These are phyloP conservation scores for Atethmia centrago DNA, from an alignment of 2,888 invertebrate species.

Conservation along the genomic window DNA sequence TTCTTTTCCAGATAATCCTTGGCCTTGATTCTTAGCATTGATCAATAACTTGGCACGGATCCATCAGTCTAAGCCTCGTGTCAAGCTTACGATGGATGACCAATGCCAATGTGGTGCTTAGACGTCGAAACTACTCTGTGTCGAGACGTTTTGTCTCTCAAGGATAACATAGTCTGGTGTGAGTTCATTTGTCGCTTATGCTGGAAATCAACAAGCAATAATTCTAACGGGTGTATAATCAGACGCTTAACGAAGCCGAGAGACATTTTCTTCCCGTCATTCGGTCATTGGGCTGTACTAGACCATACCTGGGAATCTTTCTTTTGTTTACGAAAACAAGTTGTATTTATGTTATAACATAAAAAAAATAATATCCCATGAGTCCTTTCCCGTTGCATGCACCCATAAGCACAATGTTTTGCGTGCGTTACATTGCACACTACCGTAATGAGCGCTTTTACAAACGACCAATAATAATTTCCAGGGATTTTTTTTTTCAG, in stretches of 20 bases:
- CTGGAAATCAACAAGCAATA: neutral
- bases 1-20: constrained; percentile 5
- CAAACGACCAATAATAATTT: neutral
- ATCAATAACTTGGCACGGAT: constrained; percentile 36
- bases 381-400: neutral
- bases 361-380: too few species aligned
- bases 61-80: constrained; percentile 27
- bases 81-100: constrained; percentile 21
- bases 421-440: neutral
- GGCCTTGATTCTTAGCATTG: constrained; percentile 16
- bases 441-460: neutral
- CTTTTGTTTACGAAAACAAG: neutral
- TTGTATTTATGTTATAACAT: too few species aligned
- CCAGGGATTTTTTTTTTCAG: neutral
- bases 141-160: constrained; percentile 1
- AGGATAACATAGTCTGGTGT: neutral
- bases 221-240: neutral
- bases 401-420: neutral
- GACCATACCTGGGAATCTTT: neutral
- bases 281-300: neutral
- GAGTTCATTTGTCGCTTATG: neutral
- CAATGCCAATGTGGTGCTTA: neutral
- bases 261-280: too few species aligned
- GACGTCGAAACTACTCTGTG: neutral
- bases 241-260: too few species aligned